Conservation (phyloP, 2,113 vertebrate species). For the Gambusia affinis region DNA sequence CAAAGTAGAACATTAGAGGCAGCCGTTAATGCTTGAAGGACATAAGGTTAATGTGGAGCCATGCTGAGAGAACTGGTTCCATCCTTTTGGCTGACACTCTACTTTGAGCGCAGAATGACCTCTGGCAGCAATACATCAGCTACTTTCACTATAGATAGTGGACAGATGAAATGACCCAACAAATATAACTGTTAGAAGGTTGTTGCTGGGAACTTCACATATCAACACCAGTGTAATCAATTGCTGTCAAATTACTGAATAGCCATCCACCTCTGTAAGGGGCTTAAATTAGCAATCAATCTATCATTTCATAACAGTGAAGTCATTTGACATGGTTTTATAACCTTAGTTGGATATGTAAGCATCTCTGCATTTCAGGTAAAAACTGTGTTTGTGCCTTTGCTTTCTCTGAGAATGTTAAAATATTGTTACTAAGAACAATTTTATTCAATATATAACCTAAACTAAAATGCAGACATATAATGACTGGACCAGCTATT, state of each 20-base stretch:
- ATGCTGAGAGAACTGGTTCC: constrained; percentile 46
- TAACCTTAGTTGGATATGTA: neutral
- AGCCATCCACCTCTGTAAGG: neutral
- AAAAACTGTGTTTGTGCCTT: neutral
- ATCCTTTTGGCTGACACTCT: constrained; percentile 17
- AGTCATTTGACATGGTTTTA: neutral
- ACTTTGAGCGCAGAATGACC: constrained; percentile 31
- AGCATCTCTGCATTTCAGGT: neutral
- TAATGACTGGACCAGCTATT: constrained; percentile 31
- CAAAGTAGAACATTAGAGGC: constrained; percentile 30
- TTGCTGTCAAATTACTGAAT: neutral
- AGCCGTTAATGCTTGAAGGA: constrained; percentile 47
- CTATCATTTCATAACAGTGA: neutral
- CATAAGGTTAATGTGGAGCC: constrained; percentile 53
- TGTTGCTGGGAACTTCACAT: neutral
- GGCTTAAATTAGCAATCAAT: neutral
- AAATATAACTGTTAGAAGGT: neutral
- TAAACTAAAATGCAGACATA: constrained; percentile 37
- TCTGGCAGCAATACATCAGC: constrained; percentile 5
- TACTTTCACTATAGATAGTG: neutral
- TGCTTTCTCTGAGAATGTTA: constrained; percentile 8
- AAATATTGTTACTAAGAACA: constrained; percentile 20
- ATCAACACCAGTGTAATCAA: neutral
- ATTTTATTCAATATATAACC: constrained; percentile 19
- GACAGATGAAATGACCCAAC: neutral